Base-by-base conservation (phyloP, 92 coral and sea anemone species). In the Parazoanthus swiftii region DNA sequence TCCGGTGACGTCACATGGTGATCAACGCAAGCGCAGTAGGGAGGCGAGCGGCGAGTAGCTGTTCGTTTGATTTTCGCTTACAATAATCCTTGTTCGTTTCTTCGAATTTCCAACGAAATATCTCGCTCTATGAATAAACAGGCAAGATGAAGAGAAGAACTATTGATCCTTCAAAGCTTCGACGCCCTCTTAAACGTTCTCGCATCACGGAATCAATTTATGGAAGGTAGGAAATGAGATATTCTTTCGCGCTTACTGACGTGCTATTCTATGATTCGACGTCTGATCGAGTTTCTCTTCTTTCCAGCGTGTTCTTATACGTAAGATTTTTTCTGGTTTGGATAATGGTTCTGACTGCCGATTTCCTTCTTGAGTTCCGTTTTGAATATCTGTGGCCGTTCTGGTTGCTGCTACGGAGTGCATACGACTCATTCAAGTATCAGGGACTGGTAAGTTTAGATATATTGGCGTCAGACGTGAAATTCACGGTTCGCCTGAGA, bases 371-470 rank as follows among this genome's bases (percentile, higher is more conserved):
- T 88, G 99, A 97, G 92, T 97, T 97, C 94, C 99, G 99, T 85
- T 97, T 97, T 86, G 99, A 97, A 88, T 97, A 97, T 95, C 91
- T 97, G 82, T 97, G 99, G 99, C 99, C 99, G 74, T 97, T 97
- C 88, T 97, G 99, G 99, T 85, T 97, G 86, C 92, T 97, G 76
- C 82, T 97, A 83, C 96, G 99, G 88, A 97, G 99, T 90, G 99
- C 99, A 77, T 97, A 97, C 90, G 99, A 97, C 86, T 97, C 99
- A 39, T 97, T 97, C 91, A 97, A 97, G 88, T 97, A 97, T 89
- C 99, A 97, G 89, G 99, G 99, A 68, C 92, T 97, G 94, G 99
- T 97, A 83, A 95, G 93, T 93, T 77, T 0, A 29, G 33, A 29
- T 43, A 75, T 83, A 71, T 54, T 85, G 59, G 63, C 26, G 63